phyloP scores from a whole-genome alignment of 2,113 vertebrate genomes.

The Parus major region DNA sequence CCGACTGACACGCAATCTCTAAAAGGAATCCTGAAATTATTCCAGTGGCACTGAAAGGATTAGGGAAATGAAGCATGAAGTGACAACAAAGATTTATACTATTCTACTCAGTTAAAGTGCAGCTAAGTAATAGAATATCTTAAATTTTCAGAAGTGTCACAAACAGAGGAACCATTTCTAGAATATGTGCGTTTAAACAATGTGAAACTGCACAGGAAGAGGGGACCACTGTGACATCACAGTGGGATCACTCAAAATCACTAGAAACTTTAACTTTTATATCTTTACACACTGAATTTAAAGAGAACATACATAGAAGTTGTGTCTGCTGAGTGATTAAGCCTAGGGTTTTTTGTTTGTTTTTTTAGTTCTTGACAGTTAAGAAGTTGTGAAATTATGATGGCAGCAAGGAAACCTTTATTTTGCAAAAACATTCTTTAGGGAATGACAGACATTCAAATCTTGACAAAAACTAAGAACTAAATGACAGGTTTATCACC shows the following conservation, averaged over 20 bases:
- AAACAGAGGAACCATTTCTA: neutral
- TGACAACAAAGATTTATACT: neutral
- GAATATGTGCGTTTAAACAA: neutral
- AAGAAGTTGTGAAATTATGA: neutral
- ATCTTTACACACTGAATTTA: neutral
- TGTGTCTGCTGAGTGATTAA: neutral
- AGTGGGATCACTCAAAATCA: neutral
- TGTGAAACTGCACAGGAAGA: neutral
- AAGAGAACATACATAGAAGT: neutral
- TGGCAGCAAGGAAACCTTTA: neutral
- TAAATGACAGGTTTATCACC: neutral
- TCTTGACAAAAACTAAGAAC: neutral
- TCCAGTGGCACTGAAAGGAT: neutral
- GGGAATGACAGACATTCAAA: neutral
- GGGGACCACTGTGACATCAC: neutral
- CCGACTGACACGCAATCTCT: neutral
- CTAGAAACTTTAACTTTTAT: neutral
- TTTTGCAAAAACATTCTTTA: neutral
- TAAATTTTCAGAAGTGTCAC: neutral
- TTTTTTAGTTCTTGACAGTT: neutral
- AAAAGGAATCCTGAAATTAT: neutral
- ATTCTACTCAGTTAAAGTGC: neutral
- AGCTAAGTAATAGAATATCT: neutral
- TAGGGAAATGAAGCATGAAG: neutral
- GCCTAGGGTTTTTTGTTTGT: neutral